Evolutionary conservation across 2,888 invertebrate species (phyloP).

Genomic region (Lithophane semibrunnea): DNA sequence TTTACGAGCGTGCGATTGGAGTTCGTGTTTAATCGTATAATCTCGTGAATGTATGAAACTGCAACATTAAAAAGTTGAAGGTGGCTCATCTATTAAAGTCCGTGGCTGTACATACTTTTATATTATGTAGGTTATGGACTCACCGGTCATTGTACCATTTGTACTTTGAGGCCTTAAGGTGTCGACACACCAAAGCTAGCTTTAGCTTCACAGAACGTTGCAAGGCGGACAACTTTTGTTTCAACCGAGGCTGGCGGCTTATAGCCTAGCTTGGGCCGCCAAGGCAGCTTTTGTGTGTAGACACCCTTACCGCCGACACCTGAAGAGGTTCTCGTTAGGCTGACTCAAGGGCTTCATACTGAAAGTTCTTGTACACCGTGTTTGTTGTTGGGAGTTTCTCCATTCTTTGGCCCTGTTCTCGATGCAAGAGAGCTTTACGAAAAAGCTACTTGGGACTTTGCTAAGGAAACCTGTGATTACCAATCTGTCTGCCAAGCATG

Average conservation of each 20-base stretch:
- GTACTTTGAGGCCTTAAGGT: neutral
- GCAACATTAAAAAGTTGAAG: too few species aligned
- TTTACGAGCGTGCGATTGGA: too few species aligned
- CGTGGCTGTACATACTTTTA: neutral
- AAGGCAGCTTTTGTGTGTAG: neutral
- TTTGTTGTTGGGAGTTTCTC: neutral
- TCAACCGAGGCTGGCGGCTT: neutral
- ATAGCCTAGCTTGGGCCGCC: too few species aligned
- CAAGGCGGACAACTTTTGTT: neutral
- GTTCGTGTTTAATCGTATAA: too few species aligned
- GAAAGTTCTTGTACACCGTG: conserved; percentile 1
- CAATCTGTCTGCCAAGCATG: neutral
- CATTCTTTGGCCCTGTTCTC: neutral
- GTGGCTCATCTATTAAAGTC: too few species aligned
- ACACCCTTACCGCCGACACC: conserved; percentile 5
- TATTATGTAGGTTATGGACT: neutral
- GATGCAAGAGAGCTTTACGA: neutral
- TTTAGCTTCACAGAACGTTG: neutral
- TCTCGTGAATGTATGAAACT: too few species aligned
- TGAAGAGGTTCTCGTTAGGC: conserved; percentile 35
- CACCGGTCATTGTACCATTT: conserved; percentile 1
- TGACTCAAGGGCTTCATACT: conserved; percentile 7
- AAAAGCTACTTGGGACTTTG: neutral
- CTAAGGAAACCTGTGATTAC: neutral
- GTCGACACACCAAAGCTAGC: neutral